Base-by-base conservation (phyloP, 2,797 vertebrate genomes). In the Esox masquinongy region DNA sequence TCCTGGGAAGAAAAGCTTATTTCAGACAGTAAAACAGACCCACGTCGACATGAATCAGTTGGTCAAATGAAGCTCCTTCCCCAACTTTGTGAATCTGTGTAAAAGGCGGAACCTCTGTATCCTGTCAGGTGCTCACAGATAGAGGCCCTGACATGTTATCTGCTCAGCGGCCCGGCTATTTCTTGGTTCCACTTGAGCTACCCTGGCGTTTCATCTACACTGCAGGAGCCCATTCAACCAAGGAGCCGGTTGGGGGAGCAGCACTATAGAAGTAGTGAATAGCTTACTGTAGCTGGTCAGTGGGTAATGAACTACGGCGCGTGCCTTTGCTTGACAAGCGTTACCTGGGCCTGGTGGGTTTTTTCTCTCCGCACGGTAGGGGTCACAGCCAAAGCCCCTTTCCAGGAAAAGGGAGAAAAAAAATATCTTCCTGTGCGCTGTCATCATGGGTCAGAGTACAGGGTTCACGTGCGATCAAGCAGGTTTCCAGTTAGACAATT, bases 111-210 rank as follows among this genome's bases (percentile, higher is more conserved):
- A 24, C n/a, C 50, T 31, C 70, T 39, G 51, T 56, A 72, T 72
- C 50, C 70, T 72, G 70, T 56, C 70, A 72, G 70, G 70, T 72
- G 70, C 31, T 56, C 70, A 72, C 49, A 72, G 70, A 72, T 72
- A 59, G 31, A 29, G 70, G 51, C 49, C 70, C 51, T 56, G 26
- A 51, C 69, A 50, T 31, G 49, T 59, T 72, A 72, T 72, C 70
- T 72, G 70, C 50, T 59, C 70, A 36, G 50, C 31, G 19, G 15
- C 16, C 49, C 51, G 17, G 34, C 49, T 22, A 70, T 51, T 56
- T 61, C 12, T 72, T 72, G 70, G 70, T 72, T 72, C 70, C 70
- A 59, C 70, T 72, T 72, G 70, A n/a, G 24, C 53, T 31, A 51
- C 31, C 19, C 70, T 72, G 51, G 12, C 39, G 5, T 69, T n/a